Evolutionary conservation across 2,113 vertebrate genomes (phyloP).

Genomic region (Ranitomeya variabilis): DNA sequence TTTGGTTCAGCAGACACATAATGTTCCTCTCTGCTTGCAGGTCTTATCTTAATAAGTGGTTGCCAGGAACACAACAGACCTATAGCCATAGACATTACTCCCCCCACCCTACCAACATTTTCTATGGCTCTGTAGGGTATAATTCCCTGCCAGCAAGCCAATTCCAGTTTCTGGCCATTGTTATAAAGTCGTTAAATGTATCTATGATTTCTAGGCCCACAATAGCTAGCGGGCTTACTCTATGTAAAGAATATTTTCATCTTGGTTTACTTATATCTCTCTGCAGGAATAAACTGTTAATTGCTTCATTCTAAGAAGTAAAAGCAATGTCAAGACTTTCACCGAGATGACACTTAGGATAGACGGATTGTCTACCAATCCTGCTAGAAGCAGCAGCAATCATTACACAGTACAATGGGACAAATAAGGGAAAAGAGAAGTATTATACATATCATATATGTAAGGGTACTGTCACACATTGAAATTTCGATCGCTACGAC

Average conservation of each 20-base stretch:
- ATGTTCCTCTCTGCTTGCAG: conserved; percentile 34
- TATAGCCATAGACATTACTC: conserved; percentile 10
- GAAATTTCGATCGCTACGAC: no score
- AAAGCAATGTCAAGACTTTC: neutral
- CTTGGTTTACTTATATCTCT: conserved; percentile 7
- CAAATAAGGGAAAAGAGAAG: neutral
- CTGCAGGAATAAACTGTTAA: neutral
- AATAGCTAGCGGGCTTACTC: neutral
- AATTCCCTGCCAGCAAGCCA: conserved; percentile 41
- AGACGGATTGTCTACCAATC: neutral
- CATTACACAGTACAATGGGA: neutral
- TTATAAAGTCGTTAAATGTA: conserved; percentile 51
- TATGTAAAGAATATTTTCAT: neutral
- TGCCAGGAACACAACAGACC: conserved; percentile 34
- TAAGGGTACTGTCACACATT: no score
- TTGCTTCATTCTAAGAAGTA: neutral
- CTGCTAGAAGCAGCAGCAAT: neutral
- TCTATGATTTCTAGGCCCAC: conserved; percentile 24
- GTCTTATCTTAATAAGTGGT: conserved; percentile 15
- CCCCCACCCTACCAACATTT: conserved; percentile 1
- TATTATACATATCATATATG: neutral
- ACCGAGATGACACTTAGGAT: neutral
- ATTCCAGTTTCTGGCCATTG: conserved; percentile 38
- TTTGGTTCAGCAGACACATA: conserved; percentile 48
- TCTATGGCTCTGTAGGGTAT: conserved; percentile 33